Percentiles rank a stretch among this genome's conserved stretches.
These are phyloP conservation scores for Apaloderma vittatum DNA, from an alignment of 2,113 vertebrate species.

Conservation along the genomic window DNA sequence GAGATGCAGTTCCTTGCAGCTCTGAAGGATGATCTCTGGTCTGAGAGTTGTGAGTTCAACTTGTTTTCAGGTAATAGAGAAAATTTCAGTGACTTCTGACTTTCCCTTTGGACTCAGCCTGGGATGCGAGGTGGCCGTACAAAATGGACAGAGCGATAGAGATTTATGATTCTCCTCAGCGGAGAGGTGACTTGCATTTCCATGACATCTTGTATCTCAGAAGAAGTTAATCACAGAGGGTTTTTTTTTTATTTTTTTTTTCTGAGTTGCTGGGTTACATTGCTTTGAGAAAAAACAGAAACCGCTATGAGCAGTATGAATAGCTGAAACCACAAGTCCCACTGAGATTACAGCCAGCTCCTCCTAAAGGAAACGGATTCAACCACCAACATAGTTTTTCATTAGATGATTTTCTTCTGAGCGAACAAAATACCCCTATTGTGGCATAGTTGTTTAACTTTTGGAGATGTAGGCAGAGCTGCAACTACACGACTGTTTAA, in stretches of 20 bases:
- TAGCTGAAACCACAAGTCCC: conserved; percentile 71
- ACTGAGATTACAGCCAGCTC: conserved; percentile 71
- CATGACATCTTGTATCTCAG: conserved; percentile 48
- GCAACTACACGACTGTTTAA: conserved; percentile 44
- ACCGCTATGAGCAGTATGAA: conserved; percentile 70
- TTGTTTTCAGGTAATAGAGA: background rate
- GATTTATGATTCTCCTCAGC: conserved; percentile 46
- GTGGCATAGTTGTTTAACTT: conserved; percentile 60
- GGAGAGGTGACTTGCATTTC: background rate
- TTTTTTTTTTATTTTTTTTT: conserved; percentile 5
- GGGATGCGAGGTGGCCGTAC: background rate
- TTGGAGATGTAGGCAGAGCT: conserved; percentile 56
- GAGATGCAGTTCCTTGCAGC: background rate
- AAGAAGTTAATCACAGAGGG: conserved; percentile 63
- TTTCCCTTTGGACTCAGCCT: background rate
- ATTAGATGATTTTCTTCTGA: conserved; percentile 56
- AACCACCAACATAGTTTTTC: conserved; percentile 74
- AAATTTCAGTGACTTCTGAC: background rate
- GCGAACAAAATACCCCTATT: conserved; percentile 68
- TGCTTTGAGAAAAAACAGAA: conserved; percentile 76
- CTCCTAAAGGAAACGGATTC: conserved; percentile 69
- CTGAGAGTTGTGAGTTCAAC: background rate
- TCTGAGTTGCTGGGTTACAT: conserved; percentile 72
- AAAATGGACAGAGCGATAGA: background rate
- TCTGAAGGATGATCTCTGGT: background rate